A percentile compares a stretch with the other conserved stretches of the same genome.
Conservation (phyloP, 2,888 invertebrate species). For the Spisula subtruncata region DNA sequence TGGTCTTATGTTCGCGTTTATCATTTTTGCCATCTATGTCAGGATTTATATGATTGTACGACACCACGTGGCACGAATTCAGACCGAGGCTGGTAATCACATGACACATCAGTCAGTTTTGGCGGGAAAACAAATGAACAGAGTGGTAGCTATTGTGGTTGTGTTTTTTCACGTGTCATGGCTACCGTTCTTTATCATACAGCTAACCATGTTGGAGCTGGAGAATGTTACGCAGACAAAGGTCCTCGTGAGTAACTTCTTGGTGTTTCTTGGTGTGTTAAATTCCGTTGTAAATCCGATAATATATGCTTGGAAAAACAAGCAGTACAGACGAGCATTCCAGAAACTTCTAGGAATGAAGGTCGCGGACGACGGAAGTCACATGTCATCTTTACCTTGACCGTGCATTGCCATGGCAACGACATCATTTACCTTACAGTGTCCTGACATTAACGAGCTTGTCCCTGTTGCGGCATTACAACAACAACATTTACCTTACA, state of each 20-base stretch:
- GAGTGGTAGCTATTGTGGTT: slow-evolving; percentile 67
- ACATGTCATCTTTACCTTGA: not conserved
- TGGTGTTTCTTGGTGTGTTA: slow-evolving; percentile 73
- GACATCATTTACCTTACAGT: no score
- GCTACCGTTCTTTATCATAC: slow-evolving; percentile 73
- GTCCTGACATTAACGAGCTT: no score
- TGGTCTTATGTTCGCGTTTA: slow-evolving; percentile 58
- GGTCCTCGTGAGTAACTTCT: slow-evolving; percentile 63
- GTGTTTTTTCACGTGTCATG: slow-evolving; percentile 72
- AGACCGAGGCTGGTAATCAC: slow-evolving; percentile 43
- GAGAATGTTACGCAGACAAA: slow-evolving; percentile 39
- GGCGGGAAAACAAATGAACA: slow-evolving; percentile 61
- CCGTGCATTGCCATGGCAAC: no score
- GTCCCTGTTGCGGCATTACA: no score
- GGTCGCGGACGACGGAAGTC: not conserved
- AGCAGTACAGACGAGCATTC: slow-evolving; percentile 71
- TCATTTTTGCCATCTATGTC: slow-evolving; percentile 68
- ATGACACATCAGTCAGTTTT: slow-evolving; percentile 12
- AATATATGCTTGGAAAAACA: slow-evolving; percentile 77
- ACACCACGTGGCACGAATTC: slow-evolving; percentile 62
- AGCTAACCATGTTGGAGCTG: slow-evolving; percentile 59
- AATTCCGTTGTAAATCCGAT: slow-evolving; percentile 76
- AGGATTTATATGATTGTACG: slow-evolving; percentile 66
- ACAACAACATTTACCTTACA: no score
- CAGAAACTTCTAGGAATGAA: slow-evolving; percentile 64